Evolutionary conservation across 2,888 invertebrate genomes (phyloP).

Genomic region (Merodon equestris): DNA sequence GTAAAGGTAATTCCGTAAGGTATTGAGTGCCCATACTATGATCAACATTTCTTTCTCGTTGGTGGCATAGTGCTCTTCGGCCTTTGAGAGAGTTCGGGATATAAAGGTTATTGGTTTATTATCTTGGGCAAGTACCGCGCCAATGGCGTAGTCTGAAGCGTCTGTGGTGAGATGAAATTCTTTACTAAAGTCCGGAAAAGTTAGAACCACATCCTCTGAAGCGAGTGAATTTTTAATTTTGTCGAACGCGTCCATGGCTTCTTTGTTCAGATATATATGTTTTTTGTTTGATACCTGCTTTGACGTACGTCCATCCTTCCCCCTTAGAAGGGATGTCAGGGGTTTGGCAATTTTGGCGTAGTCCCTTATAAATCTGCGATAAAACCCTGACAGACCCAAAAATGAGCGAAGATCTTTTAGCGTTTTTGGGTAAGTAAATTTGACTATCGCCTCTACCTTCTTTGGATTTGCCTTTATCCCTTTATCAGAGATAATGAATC

Average conservation of each 20-base stretch:
- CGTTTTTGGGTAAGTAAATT: conserved; percentile 15
- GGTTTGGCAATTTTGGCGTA: conserved; percentile 32
- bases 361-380: conserved; percentile 16
- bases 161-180: conserved; percentile 17
- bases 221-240: conserved; percentile 56
- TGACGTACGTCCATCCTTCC: conserved; percentile 15
- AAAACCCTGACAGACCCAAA: conserved; percentile 27
- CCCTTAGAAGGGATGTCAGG: conserved; percentile 32
- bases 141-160: conserved; percentile 12
- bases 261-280: conserved; percentile 30
- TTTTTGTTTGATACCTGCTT: conserved; percentile 12
- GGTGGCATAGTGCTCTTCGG: conserved; percentile 55
- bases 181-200: conserved; percentile 40
- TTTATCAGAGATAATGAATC: conserved; percentile 11
- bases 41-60: conserved; percentile 54
- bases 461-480: conserved; percentile 6
- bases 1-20: conserved; percentile 37
- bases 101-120: conserved; percentile 18
- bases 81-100: conserved; percentile 13
- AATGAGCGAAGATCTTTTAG: conserved; percentile 23
- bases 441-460: conserved; percentile 1
- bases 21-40: conserved; percentile 46
- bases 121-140: conserved; percentile 1
- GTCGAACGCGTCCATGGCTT: conserved; percentile 53
- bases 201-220: conserved; percentile 47